A percentile compares a stretch with the other conserved stretches of the same genome.
phyloP scores from a whole-genome alignment of 2,888 invertebrate species.

The Drosophila fulvimacula region DNA sequence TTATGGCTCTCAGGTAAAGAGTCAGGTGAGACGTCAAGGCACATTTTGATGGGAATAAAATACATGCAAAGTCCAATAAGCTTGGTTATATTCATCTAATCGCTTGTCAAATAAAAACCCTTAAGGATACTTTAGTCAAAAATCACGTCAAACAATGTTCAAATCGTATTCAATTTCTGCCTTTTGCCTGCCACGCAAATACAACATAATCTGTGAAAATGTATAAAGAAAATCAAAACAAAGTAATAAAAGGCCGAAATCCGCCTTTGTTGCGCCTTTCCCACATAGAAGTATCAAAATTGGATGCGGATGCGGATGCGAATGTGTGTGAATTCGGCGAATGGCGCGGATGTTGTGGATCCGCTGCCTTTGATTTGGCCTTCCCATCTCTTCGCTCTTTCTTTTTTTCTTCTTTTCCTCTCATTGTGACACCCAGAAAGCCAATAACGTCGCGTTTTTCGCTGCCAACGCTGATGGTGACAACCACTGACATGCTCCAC shows the following conservation, averaged over 20 bases:
- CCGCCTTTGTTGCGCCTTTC: not conserved
- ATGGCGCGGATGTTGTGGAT: constrained; percentile 6
- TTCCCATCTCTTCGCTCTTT: not conserved
- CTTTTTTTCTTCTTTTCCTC: not conserved
- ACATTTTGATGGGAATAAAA: not conserved
- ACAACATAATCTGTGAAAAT: constrained; percentile 39
- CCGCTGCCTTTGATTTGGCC: constrained; percentile 48
- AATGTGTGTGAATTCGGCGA: constrained; percentile 19
- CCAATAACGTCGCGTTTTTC: constrained; percentile 65
- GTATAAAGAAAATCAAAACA: constrained; percentile 20
- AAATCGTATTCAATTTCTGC: constrained; percentile 24
- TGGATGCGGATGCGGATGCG: constrained; percentile 37
- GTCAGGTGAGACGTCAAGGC: too few relatives aligned
- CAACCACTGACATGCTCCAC: constrained; percentile 67
- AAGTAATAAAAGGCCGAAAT: constrained; percentile 31
- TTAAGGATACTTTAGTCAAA: not conserved
- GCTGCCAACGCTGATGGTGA: constrained; percentile 68
- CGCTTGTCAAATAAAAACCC: not conserved
- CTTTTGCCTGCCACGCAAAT: constrained; percentile 19
- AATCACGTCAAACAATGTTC: constrained; percentile 19
- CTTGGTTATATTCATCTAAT: not conserved
- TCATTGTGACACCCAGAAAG: constrained; percentile 63
- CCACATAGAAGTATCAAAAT: constrained; percentile 28
- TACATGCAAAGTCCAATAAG: not conserved
- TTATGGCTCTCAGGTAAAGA: not conserved